Percentiles rank a stretch among this genome's conserved stretches.
Evolutionary conservation across 2,797 vertebrate genomes (phyloP).

Genomic region (Phalloptychus januarius): DNA sequence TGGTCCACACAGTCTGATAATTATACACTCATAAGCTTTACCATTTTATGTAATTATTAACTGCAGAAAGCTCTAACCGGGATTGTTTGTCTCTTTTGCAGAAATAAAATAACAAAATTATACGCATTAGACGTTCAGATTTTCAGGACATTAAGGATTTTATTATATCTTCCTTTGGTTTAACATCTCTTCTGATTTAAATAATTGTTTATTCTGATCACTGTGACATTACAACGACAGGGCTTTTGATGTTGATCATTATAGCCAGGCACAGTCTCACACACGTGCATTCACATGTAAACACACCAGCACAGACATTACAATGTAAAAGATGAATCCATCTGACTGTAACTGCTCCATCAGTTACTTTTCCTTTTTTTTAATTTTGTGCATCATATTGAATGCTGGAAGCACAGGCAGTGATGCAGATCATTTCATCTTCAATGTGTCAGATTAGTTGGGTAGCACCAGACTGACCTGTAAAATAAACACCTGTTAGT

Average conservation of each 20-base stretch:
- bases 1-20: background rate
- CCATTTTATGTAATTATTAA: background rate
- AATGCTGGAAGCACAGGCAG: background rate
- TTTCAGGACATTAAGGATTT: background rate
- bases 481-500: conserved; percentile 17
- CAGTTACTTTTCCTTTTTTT: conserved; percentile 17
- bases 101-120: background rate
- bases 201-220: conserved; percentile 10
- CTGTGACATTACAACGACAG: conserved; percentile 9
- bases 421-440: background rate
- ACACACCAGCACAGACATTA: conserved; percentile 11
- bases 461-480: conserved; percentile 71
- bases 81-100: background rate
- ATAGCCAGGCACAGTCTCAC: background rate
- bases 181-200: background rate
- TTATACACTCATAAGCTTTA: background rate
- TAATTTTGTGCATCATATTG: background rate
- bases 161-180: background rate
- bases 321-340: background rate
- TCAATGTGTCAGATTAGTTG: conserved; percentile 40
- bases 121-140: background rate
- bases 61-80: background rate
- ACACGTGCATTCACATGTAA: background rate
- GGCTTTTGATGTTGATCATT: conserved; percentile 13
- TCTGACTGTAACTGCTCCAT: background rate